Evolutionary conservation across 2,888 invertebrate species (phyloP).

Genomic region (Eumacrocentrus americanus): DNA sequence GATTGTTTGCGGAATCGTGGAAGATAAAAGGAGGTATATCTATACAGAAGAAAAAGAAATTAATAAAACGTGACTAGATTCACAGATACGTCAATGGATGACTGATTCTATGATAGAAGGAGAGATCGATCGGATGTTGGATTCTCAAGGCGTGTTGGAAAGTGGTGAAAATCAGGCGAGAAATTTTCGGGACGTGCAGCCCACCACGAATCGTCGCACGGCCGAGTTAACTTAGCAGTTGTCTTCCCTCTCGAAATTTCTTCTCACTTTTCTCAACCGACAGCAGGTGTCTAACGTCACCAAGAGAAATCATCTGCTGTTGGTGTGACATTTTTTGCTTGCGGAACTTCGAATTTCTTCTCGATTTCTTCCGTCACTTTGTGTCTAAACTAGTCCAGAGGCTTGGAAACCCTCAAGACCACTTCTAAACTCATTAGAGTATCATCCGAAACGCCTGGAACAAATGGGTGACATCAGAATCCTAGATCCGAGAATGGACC

Average conservation of each 20-base stretch:
- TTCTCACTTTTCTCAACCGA: too few species aligned
- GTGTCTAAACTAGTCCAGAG: too few species aligned
- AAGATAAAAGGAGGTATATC: slow-evolving; percentile 1
- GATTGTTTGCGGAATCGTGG: slow-evolving; percentile 10
- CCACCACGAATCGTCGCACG: background rate
- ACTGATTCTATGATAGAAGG: slow-evolving; percentile 1
- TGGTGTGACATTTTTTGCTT: too few species aligned
- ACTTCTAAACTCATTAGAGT: background rate
- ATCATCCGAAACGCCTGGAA: background rate
- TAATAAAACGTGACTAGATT: slow-evolving; percentile 8
- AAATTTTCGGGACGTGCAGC: slow-evolving; percentile 26
- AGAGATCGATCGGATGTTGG: slow-evolving; percentile 23
- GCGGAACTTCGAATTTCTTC: too few species aligned
- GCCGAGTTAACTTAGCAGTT: too few species aligned
- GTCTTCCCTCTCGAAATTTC: too few species aligned
- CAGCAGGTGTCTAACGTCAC: too few species aligned
- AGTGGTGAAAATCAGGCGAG: slow-evolving; percentile 46
- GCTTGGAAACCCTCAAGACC: background rate
- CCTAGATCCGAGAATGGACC: slow-evolving; percentile 65
- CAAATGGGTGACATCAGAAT: slow-evolving; percentile 68
- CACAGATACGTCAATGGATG: slow-evolving; percentile 16
- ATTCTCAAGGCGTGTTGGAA: slow-evolving; percentile 35
- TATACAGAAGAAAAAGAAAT: slow-evolving; percentile 1
- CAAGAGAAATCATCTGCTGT: background rate
- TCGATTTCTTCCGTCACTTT: too few species aligned